These are phyloP conservation scores for Zaprionus camerounensis DNA, from an alignment of 1,140 invertebrate species.

Conservation along the genomic window DNA sequence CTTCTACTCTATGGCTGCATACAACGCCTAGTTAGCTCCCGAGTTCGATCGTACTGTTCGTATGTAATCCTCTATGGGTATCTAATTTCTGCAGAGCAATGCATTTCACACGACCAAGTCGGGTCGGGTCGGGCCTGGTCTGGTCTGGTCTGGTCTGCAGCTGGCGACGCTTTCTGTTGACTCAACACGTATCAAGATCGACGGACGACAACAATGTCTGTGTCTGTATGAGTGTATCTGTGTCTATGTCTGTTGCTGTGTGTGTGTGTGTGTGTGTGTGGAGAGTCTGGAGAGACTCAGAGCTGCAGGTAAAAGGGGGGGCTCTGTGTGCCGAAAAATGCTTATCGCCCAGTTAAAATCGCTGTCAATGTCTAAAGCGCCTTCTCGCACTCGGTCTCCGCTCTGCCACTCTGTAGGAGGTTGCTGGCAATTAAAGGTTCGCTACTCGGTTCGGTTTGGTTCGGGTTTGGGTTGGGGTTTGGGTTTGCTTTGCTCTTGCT, in stretches of 20 bases:
- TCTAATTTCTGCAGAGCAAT: conserved; percentile 60
- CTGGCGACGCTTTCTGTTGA: conserved; percentile 44
- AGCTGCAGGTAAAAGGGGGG: not conserved
- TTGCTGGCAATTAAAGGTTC: conserved; percentile 51
- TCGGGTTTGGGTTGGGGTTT: not conserved
- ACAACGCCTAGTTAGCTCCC: conserved; percentile 44
- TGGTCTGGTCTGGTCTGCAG: conserved; percentile 5
- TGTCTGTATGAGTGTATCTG: not conserved
- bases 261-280: not conserved
- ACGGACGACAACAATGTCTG: conserved; percentile 11
- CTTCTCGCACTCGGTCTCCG: not conserved
- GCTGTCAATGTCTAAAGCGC: conserved; percentile 27
- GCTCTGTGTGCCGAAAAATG: conserved; percentile 42
- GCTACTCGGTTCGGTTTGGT: not conserved
- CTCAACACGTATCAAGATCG: conserved; percentile 44
- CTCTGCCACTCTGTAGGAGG: not conserved
- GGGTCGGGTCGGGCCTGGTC: conserved; percentile 3
- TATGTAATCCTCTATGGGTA: conserved; percentile 39
- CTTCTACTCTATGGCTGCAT: conserved; percentile 10
- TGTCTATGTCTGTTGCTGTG: not conserved
- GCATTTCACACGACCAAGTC: conserved; percentile 48
- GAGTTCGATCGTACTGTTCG: not conserved
- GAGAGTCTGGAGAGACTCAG: conserved; percentile 5
- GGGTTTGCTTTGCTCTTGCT: not conserved
- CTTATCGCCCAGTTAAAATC: conserved; percentile 55